phyloP scores from a whole-genome alignment of 1,140 invertebrate genomes.

The Diorhabda elongata region DNA sequence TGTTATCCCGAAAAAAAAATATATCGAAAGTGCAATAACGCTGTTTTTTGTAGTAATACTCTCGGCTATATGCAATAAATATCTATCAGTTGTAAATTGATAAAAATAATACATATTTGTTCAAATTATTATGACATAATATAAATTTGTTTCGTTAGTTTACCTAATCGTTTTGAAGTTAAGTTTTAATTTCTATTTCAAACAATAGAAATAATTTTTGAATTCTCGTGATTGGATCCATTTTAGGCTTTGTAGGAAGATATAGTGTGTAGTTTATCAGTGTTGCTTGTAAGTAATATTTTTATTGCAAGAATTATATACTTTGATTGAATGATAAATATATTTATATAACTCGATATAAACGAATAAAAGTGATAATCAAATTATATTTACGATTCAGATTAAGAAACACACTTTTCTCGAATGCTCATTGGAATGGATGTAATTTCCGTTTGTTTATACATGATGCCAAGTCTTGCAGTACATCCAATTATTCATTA shows the following conservation, averaged over 20 bases:
- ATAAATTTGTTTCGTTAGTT: neutral
- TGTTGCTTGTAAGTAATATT: neutral
- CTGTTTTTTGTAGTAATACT: no score
- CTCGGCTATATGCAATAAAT: conserved; percentile 4
- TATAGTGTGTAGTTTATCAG: conserved; percentile 7
- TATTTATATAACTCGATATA: neutral
- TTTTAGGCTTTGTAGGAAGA: neutral
- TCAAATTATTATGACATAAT: neutral
- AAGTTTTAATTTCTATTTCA: neutral
- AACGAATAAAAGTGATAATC: neutral
- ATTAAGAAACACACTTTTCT: neutral
- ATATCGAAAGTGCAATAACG: no score
- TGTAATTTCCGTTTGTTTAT: neutral
- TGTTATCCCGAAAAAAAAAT: no score
- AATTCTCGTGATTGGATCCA: no score
- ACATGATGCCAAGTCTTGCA: neutral
- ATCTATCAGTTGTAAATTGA: neutral
- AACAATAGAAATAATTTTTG: neutral
- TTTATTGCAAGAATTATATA: no score
- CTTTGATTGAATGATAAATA: neutral
- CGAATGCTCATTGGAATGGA: neutral
- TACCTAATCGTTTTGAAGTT: neutral
- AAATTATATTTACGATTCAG: neutral
- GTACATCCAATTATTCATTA: neutral
- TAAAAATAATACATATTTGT: neutral